Evolutionary conservation across 2,113 vertebrate species (phyloP).

Genomic region (Echinops telfairi): DNA sequence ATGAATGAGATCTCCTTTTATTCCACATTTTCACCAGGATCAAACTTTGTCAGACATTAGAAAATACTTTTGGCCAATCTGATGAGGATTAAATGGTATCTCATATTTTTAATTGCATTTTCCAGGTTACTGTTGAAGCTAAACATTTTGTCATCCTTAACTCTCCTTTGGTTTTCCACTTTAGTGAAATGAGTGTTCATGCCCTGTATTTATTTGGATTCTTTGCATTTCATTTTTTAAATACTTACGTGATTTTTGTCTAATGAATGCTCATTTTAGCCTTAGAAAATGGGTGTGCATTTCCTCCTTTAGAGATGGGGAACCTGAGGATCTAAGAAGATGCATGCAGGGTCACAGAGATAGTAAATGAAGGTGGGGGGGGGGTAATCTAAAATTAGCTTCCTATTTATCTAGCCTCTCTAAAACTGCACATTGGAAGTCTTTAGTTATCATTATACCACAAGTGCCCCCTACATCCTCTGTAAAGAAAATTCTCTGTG

Average conservation of each 20-base stretch:
- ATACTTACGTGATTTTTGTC: conserved; percentile 10
- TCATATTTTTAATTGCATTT: not conserved
- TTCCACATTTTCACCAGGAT: not conserved
- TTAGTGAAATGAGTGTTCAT: too few species aligned
- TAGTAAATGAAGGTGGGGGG: not conserved
- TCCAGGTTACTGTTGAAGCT: too few species aligned
- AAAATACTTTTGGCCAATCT: not conserved
- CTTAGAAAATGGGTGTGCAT: not conserved
- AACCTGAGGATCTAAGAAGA: conserved; percentile 30
- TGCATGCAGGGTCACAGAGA: not conserved
- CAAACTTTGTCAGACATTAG: not conserved
- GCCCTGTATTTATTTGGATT: too few species aligned
- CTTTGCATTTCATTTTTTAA: conserved; percentile 44
- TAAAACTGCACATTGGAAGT: not conserved
- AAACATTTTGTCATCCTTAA: too few species aligned
- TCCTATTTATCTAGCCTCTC: not conserved
- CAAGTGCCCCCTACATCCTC: conserved; percentile 49
- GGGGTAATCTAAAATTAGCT: not conserved
- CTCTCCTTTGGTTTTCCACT: too few species aligned
- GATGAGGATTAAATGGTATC: not conserved
- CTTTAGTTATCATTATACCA: conserved; percentile 27
- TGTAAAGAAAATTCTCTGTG: conserved; percentile 20
- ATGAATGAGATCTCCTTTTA: not conserved
- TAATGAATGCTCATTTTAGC: not conserved
- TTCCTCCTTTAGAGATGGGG: conserved; percentile 31